Conservation (phyloP, 2,797 vertebrate species). For the Amniataba percoides region DNA sequence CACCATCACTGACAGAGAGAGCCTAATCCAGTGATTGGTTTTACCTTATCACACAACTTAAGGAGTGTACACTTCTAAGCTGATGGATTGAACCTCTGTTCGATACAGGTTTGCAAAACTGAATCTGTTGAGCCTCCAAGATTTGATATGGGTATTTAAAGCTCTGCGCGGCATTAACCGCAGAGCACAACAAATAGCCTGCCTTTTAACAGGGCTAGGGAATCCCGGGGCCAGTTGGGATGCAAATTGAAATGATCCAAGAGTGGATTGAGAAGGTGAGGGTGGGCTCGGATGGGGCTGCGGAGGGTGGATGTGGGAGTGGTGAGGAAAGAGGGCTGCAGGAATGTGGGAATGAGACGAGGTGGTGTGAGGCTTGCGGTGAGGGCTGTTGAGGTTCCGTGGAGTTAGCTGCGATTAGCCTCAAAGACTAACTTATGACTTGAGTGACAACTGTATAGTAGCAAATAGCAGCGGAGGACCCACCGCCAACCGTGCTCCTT, state of each 20-base stretch:
- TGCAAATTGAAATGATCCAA: constrained; percentile 89
- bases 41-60: constrained; percentile 91
- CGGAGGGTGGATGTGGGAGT: constrained; percentile 64
- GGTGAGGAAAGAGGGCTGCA: constrained; percentile 48
- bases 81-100: constrained; percentile 90
- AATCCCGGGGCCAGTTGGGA: constrained; percentile 84
- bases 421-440: constrained; percentile 63
- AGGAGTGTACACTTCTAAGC: constrained; percentile 91
- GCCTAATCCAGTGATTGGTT: constrained; percentile 89
- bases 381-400: constrained; percentile 59
- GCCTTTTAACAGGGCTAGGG: constrained; percentile 87
- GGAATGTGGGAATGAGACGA: constrained; percentile 64
- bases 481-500: not conserved
- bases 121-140: constrained; percentile 91
- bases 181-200: constrained; percentile 90
- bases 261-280: constrained; percentile 85
- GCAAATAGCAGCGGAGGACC: constrained; percentile 46
- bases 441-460: constrained; percentile 67
- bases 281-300: constrained; percentile 75
- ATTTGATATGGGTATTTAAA: constrained; percentile 93
- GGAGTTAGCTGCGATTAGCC: constrained; percentile 74
- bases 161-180: constrained; percentile 89
- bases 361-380: constrained; percentile 64
- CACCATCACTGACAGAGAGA: constrained; percentile 80
- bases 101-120: constrained; percentile 92